Evolutionary conservation across 2,888 invertebrate genomes (phyloP), one percentile per base, ranked within the genome.

Genomic region (Callyntrura sp.): DNA sequence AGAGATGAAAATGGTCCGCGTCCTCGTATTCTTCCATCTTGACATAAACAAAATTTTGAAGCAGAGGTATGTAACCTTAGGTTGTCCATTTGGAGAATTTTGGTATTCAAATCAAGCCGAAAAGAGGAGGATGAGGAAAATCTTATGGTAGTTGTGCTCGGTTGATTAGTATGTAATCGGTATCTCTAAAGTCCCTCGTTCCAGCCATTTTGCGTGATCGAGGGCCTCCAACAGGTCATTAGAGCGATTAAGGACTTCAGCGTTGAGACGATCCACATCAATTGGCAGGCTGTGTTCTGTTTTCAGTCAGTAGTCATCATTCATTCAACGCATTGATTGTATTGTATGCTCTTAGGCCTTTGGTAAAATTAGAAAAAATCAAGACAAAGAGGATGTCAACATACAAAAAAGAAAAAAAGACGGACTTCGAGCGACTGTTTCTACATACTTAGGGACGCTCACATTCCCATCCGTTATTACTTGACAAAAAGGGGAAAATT

Each of bases 251-350:
- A 93, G 89, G 89, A 92, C 92, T 90, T 93, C 93, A 85, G 91
- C 91, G 88, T 93, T 93, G 68, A 93, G 92, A 90, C 93, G 92
- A 51, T 92, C 93, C 90, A 93, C 92, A 90, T 93, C 93, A 91
- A 92, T 91, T 82, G 93, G 93, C 90, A 91, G 86, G 91, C 92
- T 92, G 91, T 93, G 93, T 91, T 93, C 93, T 93, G 91, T 92
- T 65, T 79, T 81, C 92, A 91, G 91, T 92, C 92, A 92, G 92
- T 28, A 79, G 82, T 88, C 83, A 83, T 85, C 79, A 90, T 88
- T 92, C 90, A 92, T 92, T 92, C 91, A 92, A 92, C 90, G 90
- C 88, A 90, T 91, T 86, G 90, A 91, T 91, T 86, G 88, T 90
- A 88, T 90, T 90, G 91, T 90, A 91, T 87, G 91, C 87, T 91